Percentiles rank a stretch among this genome's conserved stretches.
phyloP scores from a whole-genome alignment of 2,113 vertebrate genomes.

The Aegotheles bennettii region DNA sequence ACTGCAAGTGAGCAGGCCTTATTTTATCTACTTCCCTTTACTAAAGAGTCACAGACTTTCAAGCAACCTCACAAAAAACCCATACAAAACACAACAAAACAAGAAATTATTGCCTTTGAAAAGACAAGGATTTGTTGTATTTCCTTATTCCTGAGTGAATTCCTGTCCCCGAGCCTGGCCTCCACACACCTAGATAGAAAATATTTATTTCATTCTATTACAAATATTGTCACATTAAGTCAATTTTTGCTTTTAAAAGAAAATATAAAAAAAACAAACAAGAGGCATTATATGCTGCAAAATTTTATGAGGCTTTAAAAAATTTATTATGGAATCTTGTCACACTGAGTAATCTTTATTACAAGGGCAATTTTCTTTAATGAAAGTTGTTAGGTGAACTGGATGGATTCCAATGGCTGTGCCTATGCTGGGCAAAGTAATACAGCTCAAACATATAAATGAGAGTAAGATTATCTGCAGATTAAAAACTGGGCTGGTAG shows the following conservation, averaged over 20 bases:
- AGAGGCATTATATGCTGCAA: not conserved
- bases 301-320: conserved; percentile 52
- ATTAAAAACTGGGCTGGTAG: conserved; percentile 28
- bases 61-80: not conserved
- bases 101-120: not conserved
- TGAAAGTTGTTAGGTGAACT: conserved; percentile 53
- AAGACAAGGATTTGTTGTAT: not conserved
- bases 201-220: not conserved
- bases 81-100: not conserved
- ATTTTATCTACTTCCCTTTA: not conserved
- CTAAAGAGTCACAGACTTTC: not conserved
- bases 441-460: conserved; percentile 22
- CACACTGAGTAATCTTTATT: conserved; percentile 60
- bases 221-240: not conserved
- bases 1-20: not conserved
- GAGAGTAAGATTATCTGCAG: conserved; percentile 31
- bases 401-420: conserved; percentile 38
- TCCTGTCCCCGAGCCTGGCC: not conserved
- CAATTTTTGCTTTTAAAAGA: conserved; percentile 18
- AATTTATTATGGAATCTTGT: conserved; percentile 34
- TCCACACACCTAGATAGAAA: not conserved
- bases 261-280: conserved; percentile 9
- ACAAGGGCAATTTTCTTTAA: conserved; percentile 53
- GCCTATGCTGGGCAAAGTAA: not conserved
- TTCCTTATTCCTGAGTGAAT: not conserved